Evolutionary conservation across 2,113 vertebrate genomes (phyloP).

Genomic region (Lepidothrix coronata): DNA sequence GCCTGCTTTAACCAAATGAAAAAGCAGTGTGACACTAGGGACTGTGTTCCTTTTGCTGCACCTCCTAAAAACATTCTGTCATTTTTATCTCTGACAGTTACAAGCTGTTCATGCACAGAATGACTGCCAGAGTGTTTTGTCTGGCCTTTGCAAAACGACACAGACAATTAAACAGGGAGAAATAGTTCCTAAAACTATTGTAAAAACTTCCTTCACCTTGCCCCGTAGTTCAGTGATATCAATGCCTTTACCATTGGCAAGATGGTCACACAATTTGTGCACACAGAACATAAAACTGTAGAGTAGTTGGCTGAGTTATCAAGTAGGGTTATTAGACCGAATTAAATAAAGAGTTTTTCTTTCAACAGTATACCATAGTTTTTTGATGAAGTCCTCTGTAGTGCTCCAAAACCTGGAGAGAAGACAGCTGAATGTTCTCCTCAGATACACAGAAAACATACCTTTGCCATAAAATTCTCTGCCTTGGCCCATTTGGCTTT

Average conservation of each 20-base stretch:
- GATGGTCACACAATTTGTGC: neutral
- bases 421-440: neutral
- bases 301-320: neutral
- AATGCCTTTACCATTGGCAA: neutral
- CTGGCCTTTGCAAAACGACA: neutral
- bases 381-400: neutral
- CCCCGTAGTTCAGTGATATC: neutral
- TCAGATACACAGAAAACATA: neutral
- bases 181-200: neutral
- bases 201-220: neutral
- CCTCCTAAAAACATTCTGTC: conserved; percentile 2
- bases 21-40: neutral
- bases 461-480: neutral
- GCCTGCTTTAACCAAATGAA: neutral
- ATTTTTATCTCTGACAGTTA: conserved; percentile 3
- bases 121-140: neutral
- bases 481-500: neutral
- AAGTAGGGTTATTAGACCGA: neutral
- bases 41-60: neutral
- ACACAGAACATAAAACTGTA: neutral
- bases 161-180: neutral
- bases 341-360: neutral
- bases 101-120: neutral
- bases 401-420: neutral
- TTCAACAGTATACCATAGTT: neutral